Percentiles rank a stretch among this genome's conserved stretches.
Evolutionary conservation across 2,113 vertebrate species (phyloP).

Genomic region (Panthera uncia): DNA sequence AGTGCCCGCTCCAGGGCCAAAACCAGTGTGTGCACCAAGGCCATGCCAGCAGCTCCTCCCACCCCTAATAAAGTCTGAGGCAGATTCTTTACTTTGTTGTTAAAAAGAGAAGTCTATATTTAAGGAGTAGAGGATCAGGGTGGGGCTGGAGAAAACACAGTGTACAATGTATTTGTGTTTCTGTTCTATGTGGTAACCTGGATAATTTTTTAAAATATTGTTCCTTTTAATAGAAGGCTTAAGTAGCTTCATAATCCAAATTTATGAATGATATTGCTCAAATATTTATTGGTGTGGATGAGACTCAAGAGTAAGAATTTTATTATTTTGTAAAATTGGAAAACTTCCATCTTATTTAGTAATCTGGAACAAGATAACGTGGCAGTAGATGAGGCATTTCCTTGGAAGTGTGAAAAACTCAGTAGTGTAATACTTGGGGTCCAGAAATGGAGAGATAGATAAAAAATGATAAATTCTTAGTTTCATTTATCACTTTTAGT

Average conservation of each 20-base stretch:
- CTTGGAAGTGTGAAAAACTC: slow-evolving; percentile 16
- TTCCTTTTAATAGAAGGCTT: slow-evolving; percentile 1
- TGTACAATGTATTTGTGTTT: background rate
- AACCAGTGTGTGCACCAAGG: background rate
- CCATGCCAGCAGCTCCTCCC: background rate
- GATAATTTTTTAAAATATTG: background rate
- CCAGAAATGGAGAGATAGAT: slow-evolving; percentile 20
- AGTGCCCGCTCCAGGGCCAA: background rate
- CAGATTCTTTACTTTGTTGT: background rate
- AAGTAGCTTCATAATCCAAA: background rate
- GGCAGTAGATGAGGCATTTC: background rate
- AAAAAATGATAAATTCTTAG: background rate
- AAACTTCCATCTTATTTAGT: background rate
- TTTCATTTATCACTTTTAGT: background rate
- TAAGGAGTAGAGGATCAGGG: background rate
- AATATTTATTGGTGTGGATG: background rate
- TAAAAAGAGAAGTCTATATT: background rate
- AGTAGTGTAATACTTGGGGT: background rate
- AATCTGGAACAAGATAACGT: background rate
- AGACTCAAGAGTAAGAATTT: background rate
- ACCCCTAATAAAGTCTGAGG: background rate
- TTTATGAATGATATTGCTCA: background rate
- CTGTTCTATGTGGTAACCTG: background rate
- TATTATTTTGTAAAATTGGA: background rate
- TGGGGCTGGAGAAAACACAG: background rate